These are phyloP conservation scores for Phalacrocorax brasilianus DNA, from an alignment of 2,113 vertebrate species.

Conservation along the genomic window DNA sequence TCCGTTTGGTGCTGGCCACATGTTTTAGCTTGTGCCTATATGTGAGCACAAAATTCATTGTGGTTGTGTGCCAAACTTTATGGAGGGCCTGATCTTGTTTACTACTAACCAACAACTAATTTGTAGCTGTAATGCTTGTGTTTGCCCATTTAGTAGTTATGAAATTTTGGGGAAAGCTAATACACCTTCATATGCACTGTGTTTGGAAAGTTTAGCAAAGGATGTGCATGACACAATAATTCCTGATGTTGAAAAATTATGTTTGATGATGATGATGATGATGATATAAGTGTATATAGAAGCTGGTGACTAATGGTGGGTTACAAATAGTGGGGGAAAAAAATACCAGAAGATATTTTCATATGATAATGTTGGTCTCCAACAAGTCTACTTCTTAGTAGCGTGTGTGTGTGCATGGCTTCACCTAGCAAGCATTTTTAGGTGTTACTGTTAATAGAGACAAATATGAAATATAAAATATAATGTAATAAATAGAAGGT, in stretches of 20 bases:
- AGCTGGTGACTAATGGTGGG: background rate
- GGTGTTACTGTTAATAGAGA: background rate
- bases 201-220: background rate
- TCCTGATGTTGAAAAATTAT: background rate
- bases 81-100: background rate
- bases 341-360: background rate
- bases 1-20: fast-evolving
- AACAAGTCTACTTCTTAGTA: background rate
- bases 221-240: background rate
- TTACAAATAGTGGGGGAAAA: background rate
- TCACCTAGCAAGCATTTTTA: background rate
- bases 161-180: background rate
- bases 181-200: background rate
- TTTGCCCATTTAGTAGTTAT: background rate
- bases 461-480: background rate
- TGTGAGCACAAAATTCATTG: background rate
- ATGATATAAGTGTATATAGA: background rate
- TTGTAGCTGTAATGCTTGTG: background rate
- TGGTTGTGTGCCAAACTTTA: background rate
- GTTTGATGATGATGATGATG: no score
- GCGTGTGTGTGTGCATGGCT: background rate
- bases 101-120: background rate
- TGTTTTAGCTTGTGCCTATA: background rate
- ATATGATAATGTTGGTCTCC: background rate
- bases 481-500: background rate